These are phyloP conservation scores for Eupithecia pulchellata DNA, from an alignment of 2,888 invertebrate genomes.

Conservation along the genomic window DNA sequence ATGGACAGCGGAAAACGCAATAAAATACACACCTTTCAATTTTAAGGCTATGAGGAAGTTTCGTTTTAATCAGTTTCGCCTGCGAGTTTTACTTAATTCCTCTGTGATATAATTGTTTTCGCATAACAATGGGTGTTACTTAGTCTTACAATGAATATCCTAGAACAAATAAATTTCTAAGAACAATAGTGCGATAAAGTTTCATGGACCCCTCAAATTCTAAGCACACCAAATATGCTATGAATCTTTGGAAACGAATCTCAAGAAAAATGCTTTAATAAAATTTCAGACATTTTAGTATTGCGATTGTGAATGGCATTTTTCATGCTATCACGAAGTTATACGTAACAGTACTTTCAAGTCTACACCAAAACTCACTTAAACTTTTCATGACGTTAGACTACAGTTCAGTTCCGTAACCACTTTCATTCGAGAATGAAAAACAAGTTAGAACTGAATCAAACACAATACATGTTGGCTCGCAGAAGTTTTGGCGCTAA, in stretches of 20 bases:
- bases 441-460: conserved; percentile 37
- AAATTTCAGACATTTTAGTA: not conserved
- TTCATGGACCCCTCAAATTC: conserved; percentile 30
- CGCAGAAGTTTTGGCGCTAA: conserved; percentile 58
- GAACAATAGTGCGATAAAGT: conserved; percentile 52
- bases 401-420: conserved; percentile 37
- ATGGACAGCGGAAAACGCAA: conserved; percentile 30
- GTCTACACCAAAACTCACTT: conserved; percentile 44
- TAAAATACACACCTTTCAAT: conserved; percentile 51
- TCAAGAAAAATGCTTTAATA: not conserved
- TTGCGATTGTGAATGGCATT: conserved; percentile 10
- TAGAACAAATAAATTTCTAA: conserved; percentile 42
- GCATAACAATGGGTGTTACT: conserved; percentile 49
- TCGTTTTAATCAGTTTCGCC: conserved; percentile 48
- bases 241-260: conserved; percentile 14
- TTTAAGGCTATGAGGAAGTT: conserved; percentile 55
- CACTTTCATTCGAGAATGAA: conserved; percentile 47
- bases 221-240: conserved; percentile 7
- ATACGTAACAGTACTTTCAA: conserved; percentile 34
- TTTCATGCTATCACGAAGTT: conserved; percentile 24
- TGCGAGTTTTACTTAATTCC: conserved; percentile 46
- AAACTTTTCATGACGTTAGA: conserved; percentile 42
- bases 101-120: conserved; percentile 54
- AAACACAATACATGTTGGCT: conserved; percentile 32
- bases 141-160: conserved; percentile 39